Evolutionary conservation across 2,113 vertebrate species (phyloP).

Genomic region (Chlamydotis undulata): DNA sequence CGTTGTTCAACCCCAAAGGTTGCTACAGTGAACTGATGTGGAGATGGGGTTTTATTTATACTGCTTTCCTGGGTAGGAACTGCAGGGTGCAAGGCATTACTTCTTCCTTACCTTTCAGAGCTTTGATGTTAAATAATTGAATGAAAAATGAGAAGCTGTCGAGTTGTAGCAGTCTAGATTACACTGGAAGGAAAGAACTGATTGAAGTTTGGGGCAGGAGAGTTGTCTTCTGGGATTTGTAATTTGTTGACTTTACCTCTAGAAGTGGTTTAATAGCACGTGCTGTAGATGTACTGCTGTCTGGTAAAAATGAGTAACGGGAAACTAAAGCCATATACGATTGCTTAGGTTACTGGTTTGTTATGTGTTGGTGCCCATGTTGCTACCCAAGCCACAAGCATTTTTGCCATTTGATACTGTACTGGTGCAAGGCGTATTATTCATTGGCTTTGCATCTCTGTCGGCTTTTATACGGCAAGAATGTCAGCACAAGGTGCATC

Average conservation of each 20-base stretch:
- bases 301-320: neutral
- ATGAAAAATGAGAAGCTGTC: neutral
- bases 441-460: slow-evolving; percentile 47
- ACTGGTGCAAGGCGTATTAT: slow-evolving; percentile 41
- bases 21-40: neutral
- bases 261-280: neutral
- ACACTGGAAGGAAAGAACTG: neutral
- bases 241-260: neutral
- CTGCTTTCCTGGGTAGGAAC: neutral
- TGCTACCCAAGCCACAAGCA: slow-evolving; percentile 71
- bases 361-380: slow-evolving; percentile 50
- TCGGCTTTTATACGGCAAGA: slow-evolving; percentile 64
- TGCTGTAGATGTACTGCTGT: neutral
- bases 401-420: slow-evolving; percentile 60
- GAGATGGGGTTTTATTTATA: neutral
- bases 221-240: neutral
- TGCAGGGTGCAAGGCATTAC: neutral
- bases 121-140: neutral
- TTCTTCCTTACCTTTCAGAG: neutral
- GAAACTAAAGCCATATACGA: neutral
- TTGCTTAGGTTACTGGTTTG: slow-evolving; percentile 51
- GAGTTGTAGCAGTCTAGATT: neutral
- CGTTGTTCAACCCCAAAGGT: neutral
- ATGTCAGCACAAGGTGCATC: slow-evolving; percentile 49
- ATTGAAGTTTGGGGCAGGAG: neutral